Evolutionary conservation across 2,888 invertebrate species (phyloP), one percentile per base, ranked within the genome.

Genomic region (Oscheius sp.): DNA sequence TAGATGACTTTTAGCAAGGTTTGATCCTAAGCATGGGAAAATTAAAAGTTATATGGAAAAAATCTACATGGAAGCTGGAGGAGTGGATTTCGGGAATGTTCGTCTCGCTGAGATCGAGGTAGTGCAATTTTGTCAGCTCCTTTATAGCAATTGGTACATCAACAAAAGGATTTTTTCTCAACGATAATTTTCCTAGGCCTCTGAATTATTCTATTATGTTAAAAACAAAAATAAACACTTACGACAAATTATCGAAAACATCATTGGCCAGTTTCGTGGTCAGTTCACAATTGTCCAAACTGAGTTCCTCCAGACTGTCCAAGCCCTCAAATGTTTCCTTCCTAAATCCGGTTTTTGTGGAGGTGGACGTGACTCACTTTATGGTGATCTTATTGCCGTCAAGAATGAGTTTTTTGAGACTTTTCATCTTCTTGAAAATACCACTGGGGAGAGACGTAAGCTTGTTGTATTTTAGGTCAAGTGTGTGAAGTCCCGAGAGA

Each of bases 171-270:
- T 85, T 86, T 25, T 68, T 73, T 9, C 81, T 75, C 12, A 86
- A 68, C 0, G 86, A 86, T 0, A 86, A 69, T 6, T 61, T 69
- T 7, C 59, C 70, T 23, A 86, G 72, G n/a, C 81, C 81, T 49
- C 86, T 86, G 84, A 79, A 79, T 1, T 85, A 61, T 58, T 58
- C 3, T n/a, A 7, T 5, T 2, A 5, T 29, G 3, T 69, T 9
- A n/a, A 16, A 52, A 16, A 21, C 0, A 16, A 35, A 43, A 2
- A 0, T 27, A 29, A 59, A n/a, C 9, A 6, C 83, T 61, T 41
- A 86, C 85, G 77, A 76, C 1, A 86, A 68, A 45, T 83, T 69
- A 56, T 84, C 77, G 49, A 86, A 85, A 18, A 85, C 52, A 52
- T 83, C 76, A 23, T 70, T 69, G 41, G 81, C 78, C 7, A 84